Base-by-base conservation (phyloP, 2,113 vertebrate species). In the Mixornis gularis region DNA sequence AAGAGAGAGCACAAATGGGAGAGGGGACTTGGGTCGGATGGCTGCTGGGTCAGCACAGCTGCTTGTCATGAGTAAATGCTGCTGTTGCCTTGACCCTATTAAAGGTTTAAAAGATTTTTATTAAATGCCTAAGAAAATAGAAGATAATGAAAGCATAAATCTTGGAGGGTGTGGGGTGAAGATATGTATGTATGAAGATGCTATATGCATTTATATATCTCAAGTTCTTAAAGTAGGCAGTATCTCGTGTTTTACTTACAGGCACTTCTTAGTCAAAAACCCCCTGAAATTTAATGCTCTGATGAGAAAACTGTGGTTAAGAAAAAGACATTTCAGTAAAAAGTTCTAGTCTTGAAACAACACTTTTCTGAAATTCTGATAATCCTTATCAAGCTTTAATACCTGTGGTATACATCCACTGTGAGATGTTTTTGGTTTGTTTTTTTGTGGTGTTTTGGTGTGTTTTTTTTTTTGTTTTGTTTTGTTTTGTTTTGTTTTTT, bases 1-100 rank as follows among this genome's bases (percentile, higher is more conserved):
- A 76, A 76, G 36, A 74, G 69, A 49, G 34, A 40, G 69, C 64
- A 3, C n/a, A 5, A 43, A 11, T 38, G 0, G 2, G 13, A 24
- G 51, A 21, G 9, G 79, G 16, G 40, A 0, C 3, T 1, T 0
- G 0, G 15, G 1, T 36, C 52, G 48, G 36, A 11, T n/a, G 64
- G 5, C 38, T 29, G 38, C 29, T 6, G 12, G 13, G 6, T 9
- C 15, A 29, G 17, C 48, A 26, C 32, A 6, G 40, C 58, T 72
- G 36, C 68, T 40, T 8, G 49, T 63, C 5, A 1, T 22, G 8
- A 34, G 5, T 15, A 27, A 51, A 62, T 24, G 13, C 55, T 21
- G 49, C n/a, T 56, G 1, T 11, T 27, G 41, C 3, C n/a, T 71
- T 70, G n/a, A 8, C 51, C 4, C 0, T 3, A 1, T 19, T 27